Base-by-base conservation (phyloP, 2,888 invertebrate species). In the Diaperis boleti region DNA sequence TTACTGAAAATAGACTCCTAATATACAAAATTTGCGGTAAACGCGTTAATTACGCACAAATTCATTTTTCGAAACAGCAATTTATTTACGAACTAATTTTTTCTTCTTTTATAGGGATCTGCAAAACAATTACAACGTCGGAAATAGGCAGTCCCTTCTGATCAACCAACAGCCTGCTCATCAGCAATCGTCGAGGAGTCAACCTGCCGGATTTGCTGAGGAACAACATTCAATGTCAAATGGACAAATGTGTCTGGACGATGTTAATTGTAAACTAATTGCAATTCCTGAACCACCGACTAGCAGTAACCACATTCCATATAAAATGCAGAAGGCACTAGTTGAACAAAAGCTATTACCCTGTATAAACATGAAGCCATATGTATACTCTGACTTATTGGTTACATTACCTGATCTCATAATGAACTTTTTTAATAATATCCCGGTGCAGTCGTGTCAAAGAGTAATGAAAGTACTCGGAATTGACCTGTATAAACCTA, bases 361-460 rank as follows among this genome's bases (percentile, higher is more conserved):
- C 54, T 93, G 92, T 82, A 92, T 95, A 77, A 94, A 94, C 82
- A 89, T 91, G 82, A 92, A 93, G 83, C 92, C 93, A 10, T 92
- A 90, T 83, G 88, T 89, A 70, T 92, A 91, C 80, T 87, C 89
- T 14, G 94, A 94, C 79, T 85, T 92, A 74, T 83, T 94, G 77
- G 92, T 94, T 87, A 92, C 94, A 8, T 83, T 94, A 69, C 89
- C 90, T 3, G 94, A 94, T 81, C 87, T 94, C 69, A 89, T 92
- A 59, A 87, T 88, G 77, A 87, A 89, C 80, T 92, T 92, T 85
- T 94, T 94, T 82, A 92, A 92, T 69, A 85, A 87, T 64, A 89
- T 91, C 57, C 86, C 89, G 67, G 85, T 92, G 65, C 86, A 88
- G 72, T 89, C 88, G 62, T 92, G 92, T 82, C 88, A 92, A 75